Conservation (phyloP, 2,888 invertebrate genomes). For the Leucoma salicis region DNA sequence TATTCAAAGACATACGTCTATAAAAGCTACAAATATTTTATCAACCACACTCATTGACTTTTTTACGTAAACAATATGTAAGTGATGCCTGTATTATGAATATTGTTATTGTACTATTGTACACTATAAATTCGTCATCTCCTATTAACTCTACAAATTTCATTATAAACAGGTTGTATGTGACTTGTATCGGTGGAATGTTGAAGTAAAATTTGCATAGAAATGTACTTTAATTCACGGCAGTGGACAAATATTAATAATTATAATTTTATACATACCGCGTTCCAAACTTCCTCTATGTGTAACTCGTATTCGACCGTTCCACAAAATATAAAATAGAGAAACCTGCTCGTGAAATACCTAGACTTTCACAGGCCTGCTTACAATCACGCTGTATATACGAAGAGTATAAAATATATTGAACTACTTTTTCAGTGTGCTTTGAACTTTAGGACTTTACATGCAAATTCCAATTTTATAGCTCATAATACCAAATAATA, state of each 20-base stretch:
- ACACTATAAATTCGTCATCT: no score
- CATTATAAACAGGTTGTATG: not conserved
- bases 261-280: constrained; percentile 7
- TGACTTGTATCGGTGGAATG: not conserved
- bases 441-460: constrained; percentile 11
- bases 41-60: no score
- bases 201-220: not conserved
- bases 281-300: not conserved
- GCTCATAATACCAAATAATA: no score
- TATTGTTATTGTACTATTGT: no score
- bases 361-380: constrained; percentile 8
- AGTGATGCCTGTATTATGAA: no score
- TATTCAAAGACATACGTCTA: no score
- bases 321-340: constrained; percentile 1
- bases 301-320: not conserved
- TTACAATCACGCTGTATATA: constrained; percentile 4
- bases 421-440: constrained; percentile 4
- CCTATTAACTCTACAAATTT: not conserved
- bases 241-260: not conserved
- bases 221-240: constrained; percentile 7
- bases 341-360: constrained; percentile 6
- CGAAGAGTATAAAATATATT: constrained; percentile 14
- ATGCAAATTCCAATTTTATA: no score
- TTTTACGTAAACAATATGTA: no score
- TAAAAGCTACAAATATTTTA: no score